Evolutionary conservation across 2,888 invertebrate species (phyloP).

Genomic region (Andricus curvator): DNA sequence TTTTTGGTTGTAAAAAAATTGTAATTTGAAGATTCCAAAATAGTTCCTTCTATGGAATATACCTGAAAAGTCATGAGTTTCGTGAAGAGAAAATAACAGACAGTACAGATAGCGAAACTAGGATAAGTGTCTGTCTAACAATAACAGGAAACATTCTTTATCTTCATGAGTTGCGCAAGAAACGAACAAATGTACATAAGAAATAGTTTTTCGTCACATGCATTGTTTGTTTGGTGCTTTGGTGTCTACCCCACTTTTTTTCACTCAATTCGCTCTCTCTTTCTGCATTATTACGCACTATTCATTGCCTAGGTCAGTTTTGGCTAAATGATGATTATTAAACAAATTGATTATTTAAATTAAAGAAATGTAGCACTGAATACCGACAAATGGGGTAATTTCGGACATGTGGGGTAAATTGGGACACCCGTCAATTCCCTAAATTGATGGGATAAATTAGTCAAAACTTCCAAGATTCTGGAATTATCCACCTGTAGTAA

Average conservation of each 20-base stretch:
- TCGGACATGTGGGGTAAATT: too few species aligned
- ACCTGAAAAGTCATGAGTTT: slow-evolving; percentile 5
- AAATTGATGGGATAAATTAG: too few species aligned
- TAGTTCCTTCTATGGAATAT: too few species aligned
- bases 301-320: slow-evolving; percentile 40
- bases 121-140: slow-evolving; percentile 32
- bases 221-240: neutral
- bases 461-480: too few species aligned
- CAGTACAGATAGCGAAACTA: slow-evolving; percentile 31
- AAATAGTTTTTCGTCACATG: slow-evolving; percentile 31
- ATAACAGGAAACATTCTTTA: slow-evolving; percentile 40
- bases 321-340: slow-evolving; percentile 14
- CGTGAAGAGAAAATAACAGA: neutral
- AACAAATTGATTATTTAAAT: neutral
- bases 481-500: too few species aligned
- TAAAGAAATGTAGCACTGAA: too few species aligned
- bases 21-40: too few species aligned
- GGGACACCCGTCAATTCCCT: too few species aligned
- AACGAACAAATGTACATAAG: slow-evolving; percentile 18
- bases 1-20: too few species aligned
- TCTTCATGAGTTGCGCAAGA: slow-evolving; percentile 33
- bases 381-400: too few species aligned
- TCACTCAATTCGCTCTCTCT: neutral
- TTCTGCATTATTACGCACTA: slow-evolving; percentile 11
- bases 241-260: neutral